These are phyloP conservation scores for Nasonovia ribisnigri DNA, from an alignment of 2,888 invertebrate genomes.

Conservation along the genomic window DNA sequence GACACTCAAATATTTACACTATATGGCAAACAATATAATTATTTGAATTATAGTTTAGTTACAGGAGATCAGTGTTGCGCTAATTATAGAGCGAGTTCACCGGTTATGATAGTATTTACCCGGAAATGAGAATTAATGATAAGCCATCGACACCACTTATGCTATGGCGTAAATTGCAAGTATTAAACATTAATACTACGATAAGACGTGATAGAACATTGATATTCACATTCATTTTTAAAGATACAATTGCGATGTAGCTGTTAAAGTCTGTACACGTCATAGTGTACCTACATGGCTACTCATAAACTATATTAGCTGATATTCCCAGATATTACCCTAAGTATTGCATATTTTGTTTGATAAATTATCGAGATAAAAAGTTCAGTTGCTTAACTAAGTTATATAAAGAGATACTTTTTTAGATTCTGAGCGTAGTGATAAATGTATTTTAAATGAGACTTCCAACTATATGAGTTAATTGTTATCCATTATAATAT, in stretches of 20 bases:
- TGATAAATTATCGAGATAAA: neutral
- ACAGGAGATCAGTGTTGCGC: neutral
- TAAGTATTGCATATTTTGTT: neutral
- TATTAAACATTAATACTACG: neutral
- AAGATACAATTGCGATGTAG: neutral
- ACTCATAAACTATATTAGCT: neutral
- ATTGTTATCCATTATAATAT: neutral
- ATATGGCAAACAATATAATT: neutral
- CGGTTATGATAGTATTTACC: neutral
- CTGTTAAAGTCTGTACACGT: neutral
- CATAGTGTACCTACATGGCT: neutral
- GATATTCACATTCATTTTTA: neutral
- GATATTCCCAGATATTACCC: neutral
- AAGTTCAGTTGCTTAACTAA: neutral
- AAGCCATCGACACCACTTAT: neutral
- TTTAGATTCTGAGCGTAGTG: no score
- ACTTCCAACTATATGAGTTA: neutral
- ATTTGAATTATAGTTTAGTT: neutral
- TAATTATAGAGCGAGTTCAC: neutral
- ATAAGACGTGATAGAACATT: neutral
- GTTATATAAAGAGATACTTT: neutral
- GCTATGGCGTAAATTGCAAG: neutral
- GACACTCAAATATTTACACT: neutral
- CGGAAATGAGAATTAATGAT: conserved; percentile 13
- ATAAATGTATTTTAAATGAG: neutral